These are phyloP conservation scores for Drosophila virilis DNA, from an alignment of 1,140 invertebrate species.

Conservation along the genomic window DNA sequence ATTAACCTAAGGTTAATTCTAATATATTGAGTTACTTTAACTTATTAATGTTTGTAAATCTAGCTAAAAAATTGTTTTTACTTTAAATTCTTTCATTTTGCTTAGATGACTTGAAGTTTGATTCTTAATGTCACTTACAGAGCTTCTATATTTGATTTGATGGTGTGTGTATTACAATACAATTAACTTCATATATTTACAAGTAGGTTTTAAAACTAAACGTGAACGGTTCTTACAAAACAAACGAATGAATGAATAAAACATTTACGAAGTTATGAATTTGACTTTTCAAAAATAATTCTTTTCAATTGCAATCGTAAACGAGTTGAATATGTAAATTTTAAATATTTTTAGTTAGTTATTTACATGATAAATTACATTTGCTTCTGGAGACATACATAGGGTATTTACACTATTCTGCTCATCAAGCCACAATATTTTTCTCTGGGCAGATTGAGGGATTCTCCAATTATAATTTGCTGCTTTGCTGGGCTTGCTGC, in stretches of 20 bases:
- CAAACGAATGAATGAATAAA: too few relatives aligned
- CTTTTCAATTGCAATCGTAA: too few relatives aligned
- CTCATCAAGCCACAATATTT: too few relatives aligned
- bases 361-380: constrained; percentile 22
- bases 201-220: constrained; percentile 6
- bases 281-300: too few relatives aligned
- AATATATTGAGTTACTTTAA: constrained; percentile 13
- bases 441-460: background rate
- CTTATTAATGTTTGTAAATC: constrained; percentile 57
- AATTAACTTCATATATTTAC: constrained; percentile 6
- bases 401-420: constrained; percentile 46
- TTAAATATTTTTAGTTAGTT: constrained; percentile 9
- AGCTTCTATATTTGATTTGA: constrained; percentile 22
- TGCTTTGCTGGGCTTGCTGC: constrained; percentile 25
- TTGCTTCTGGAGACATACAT: background rate
- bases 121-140: constrained; percentile 43
- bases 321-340: background rate
- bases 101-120: constrained; percentile 48
- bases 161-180: background rate
- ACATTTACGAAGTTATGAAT: too few relatives aligned
- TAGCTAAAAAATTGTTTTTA: constrained; percentile 75
- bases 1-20: constrained; percentile 43
- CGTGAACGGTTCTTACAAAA: background rate
- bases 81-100: constrained; percentile 74
- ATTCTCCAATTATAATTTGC: constrained; percentile 19